A percentile compares a stretch with the other conserved stretches of the same genome.
These are phyloP conservation scores for Leptopterna dolabrata DNA, from an alignment of 2,888 invertebrate species.

Conservation along the genomic window DNA sequence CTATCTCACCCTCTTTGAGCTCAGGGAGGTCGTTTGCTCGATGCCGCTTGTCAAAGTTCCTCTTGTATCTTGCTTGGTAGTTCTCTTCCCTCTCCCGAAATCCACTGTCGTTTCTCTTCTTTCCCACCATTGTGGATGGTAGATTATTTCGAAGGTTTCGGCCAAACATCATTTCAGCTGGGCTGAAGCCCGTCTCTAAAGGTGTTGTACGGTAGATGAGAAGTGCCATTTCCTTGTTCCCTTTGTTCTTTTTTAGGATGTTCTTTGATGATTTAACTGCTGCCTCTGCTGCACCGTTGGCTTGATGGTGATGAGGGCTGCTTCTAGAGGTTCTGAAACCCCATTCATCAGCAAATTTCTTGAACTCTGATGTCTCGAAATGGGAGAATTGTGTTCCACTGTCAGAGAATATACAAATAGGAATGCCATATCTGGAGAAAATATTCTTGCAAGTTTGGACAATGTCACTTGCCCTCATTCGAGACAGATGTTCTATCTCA, in stretches of 20 bases:
- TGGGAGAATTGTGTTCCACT: constrained; percentile 30
- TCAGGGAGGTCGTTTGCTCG: not conserved
- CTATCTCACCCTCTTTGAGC: not conserved
- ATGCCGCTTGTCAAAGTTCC: constrained; percentile 10
- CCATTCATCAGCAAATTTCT: constrained; percentile 26
- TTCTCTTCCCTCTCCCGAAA: constrained; percentile 4
- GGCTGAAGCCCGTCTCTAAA: not conserved
- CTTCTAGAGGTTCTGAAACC: constrained; percentile 6
- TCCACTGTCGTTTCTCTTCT: not conserved
- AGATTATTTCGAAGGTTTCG: not conserved
- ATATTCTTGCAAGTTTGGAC: constrained; percentile 1
- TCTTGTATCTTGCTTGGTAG: not conserved
- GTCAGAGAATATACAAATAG: constrained; percentile 10
- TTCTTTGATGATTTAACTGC: constrained; percentile 16
- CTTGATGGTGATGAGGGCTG: constrained; percentile 21
- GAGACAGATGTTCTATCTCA: constrained; percentile 8
- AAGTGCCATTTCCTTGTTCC: not conserved
- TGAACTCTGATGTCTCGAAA: constrained; percentile 5
- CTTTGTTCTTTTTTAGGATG: constrained; percentile 19
- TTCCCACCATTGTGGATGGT: not conserved
- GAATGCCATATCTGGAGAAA: constrained; percentile 25
- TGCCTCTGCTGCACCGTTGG: constrained; percentile 21
- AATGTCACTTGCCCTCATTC: constrained; percentile 22
- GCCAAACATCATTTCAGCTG: constrained; percentile 31
- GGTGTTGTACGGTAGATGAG: constrained; percentile 10